Percentiles rank a stretch among this genome's conserved stretches.
Conservation (phyloP, 2,888 invertebrate genomes). For the Adelognathus sp. region DNA sequence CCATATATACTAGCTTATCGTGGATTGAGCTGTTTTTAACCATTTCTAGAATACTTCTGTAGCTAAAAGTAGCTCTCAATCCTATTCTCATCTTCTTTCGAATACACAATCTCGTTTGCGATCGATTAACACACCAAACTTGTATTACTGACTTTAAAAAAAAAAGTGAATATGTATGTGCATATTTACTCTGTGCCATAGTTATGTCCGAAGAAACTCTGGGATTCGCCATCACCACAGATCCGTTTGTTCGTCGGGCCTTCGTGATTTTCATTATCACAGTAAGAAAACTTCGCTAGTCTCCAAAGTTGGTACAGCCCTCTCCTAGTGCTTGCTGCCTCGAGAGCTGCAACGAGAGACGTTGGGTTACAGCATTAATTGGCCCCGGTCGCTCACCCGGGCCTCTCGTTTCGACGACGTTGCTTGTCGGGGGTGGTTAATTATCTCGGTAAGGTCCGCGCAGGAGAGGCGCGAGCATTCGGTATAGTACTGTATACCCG, state of each 20-base stretch:
- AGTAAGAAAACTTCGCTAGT: constrained; percentile 46
- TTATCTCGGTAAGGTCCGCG: constrained; percentile 42
- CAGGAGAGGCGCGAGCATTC: constrained; percentile 28
- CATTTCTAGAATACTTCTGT: too few relatives aligned
- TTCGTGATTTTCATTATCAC: constrained; percentile 50
- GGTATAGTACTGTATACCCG: background rate
- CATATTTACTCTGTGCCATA: background rate
- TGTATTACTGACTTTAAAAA: background rate
- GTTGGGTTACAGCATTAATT: constrained; percentile 43
- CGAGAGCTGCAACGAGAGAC: constrained; percentile 37
- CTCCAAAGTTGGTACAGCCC: constrained; percentile 37
- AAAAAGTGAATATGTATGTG: background rate
- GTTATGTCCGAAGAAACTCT: background rate
- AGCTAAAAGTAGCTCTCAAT: too few relatives aligned
- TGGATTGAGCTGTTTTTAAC: too few relatives aligned
- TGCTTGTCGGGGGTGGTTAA: constrained; percentile 33
- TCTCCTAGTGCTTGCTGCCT: background rate
- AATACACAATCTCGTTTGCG: background rate
- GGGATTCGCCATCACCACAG: constrained; percentile 1
- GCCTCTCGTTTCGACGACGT: constrained; percentile 40
- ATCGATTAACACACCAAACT: background rate
- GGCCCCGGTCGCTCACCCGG: constrained; percentile 29
- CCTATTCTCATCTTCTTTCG: too few relatives aligned
- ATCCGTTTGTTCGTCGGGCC: background rate
- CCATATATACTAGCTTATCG: too few relatives aligned